Conservation (phyloP, 2,113 vertebrate genomes). For the Nyctereutes procyonoides region DNA sequence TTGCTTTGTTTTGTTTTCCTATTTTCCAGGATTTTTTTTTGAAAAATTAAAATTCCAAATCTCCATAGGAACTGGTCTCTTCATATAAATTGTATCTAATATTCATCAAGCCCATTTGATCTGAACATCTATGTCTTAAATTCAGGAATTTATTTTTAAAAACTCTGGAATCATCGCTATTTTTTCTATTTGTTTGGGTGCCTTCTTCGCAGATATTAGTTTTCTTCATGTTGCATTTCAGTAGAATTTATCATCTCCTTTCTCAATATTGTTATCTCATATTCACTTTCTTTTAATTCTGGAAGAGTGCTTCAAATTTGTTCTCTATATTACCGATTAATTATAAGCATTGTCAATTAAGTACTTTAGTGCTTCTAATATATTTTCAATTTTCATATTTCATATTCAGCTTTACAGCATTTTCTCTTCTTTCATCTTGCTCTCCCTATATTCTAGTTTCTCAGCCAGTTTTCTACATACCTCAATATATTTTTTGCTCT, state of each 20-base stretch:
- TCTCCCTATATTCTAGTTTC: slow-evolving; percentile 5
- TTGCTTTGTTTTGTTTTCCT: background rate
- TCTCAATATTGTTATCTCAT: background rate
- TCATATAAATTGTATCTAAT: background rate
- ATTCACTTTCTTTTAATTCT: slow-evolving; percentile 43
- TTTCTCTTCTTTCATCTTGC: background rate
- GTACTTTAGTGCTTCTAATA: slow-evolving; percentile 15
- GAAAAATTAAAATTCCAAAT: slow-evolving; percentile 28
- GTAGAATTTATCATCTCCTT: background rate
- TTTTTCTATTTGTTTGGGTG: background rate
- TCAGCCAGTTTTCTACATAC: background rate
- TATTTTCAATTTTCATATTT: slow-evolving; percentile 39
- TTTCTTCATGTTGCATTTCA: background rate
- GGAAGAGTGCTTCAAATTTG: background rate
- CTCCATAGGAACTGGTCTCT: background rate
- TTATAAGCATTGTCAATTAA: background rate
- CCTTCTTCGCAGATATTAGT: background rate
- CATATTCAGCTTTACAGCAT: background rate
- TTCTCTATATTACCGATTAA: background rate
- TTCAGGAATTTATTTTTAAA: background rate
- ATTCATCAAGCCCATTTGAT: background rate
- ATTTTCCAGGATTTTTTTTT: background rate
- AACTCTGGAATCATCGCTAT: background rate
- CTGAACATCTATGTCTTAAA: background rate
- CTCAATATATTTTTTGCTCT: slow-evolving; percentile 38